Conservation (phyloP, 2,113 vertebrate species). For the Thoracochromis brauschi region DNA sequence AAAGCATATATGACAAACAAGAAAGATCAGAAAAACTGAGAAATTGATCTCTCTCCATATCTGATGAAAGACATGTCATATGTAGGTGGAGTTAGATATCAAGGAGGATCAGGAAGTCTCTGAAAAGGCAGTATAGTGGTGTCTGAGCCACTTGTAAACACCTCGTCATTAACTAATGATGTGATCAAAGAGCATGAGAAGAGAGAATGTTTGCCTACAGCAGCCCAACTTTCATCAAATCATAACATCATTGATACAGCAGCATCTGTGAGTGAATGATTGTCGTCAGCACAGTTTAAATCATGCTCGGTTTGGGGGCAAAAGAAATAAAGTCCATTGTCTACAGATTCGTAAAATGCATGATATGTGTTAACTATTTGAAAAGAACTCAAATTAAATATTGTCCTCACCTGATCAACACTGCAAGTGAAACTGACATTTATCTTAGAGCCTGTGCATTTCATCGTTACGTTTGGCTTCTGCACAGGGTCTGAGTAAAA, state of each 20-base stretch:
- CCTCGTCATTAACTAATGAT: background rate
- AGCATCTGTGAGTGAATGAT: no score
- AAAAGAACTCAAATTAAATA: background rate
- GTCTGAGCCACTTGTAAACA: background rate
- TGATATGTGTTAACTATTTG: background rate
- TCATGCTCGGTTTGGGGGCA: no score
- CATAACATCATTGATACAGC: no score
- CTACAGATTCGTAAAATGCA: background rate
- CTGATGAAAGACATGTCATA: background rate
- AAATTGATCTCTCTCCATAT: background rate
- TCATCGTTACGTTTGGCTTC: accelerated
- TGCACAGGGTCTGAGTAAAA: background rate
- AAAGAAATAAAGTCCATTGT: background rate
- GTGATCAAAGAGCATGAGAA: background rate
- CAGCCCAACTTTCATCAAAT: no score
- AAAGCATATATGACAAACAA: no score
- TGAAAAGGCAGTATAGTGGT: background rate
- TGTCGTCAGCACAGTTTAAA: background rate
- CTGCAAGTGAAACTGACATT: background rate
- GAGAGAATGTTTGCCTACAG: background rate
- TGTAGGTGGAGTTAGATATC: background rate
- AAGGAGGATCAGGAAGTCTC: background rate
- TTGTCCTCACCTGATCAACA: background rate
- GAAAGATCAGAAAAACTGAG: background rate
- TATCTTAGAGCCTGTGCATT: accelerated